Evolutionary conservation across 1,140 invertebrate species (phyloP), one percentile per base, ranked within the genome.

Genomic region (Drosophila serrata): DNA sequence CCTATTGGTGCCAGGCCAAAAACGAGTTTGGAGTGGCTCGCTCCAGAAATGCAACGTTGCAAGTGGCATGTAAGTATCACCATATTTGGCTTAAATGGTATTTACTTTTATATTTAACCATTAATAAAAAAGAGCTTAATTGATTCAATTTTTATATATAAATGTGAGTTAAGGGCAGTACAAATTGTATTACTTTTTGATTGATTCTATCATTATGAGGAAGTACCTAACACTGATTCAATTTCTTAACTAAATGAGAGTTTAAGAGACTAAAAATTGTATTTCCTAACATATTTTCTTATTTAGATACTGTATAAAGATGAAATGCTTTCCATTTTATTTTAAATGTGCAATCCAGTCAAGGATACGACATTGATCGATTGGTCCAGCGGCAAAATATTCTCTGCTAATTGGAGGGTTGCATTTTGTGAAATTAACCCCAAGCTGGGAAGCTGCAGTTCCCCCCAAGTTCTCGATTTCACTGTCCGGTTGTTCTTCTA

Each of bases 1-100:
- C 96, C 2, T 98, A 98, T 93, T 98, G 97, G 95, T 98, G 97
- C 92, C 96, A 97, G 90, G 97, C 97, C 1, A 95, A 95, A 22
- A 98, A 98, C 92, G 93, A 95, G 42, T 95, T 96, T 74, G 97
- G 97, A 24, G 96, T 95, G 56, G 96, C 95, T 8, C 94, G 96
- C 77, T 97, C 96, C 91, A 93, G 95, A 67, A 98, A 98, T 93
- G 97, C 97, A 39, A 97, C 97, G 2, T 93, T 98, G 29, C 95
- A 97, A 92, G 96, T 98, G 58, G 97, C 97, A 93, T 96, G 97
- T 98, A 94, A 95, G 92, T 92, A 81, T 53, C 19, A 22, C 33
- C 33, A 1, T 53, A 15, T 37, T 22, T 22, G 51, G 51, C 51
- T 11, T 3, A 53, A 37, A 15, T n/a, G 19, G 13, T 8, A 37